A percentile compares a stretch with the other conserved stretches of the same genome.
Conservation (phyloP, 2,888 invertebrate species). For the Oscheius sp. region DNA sequence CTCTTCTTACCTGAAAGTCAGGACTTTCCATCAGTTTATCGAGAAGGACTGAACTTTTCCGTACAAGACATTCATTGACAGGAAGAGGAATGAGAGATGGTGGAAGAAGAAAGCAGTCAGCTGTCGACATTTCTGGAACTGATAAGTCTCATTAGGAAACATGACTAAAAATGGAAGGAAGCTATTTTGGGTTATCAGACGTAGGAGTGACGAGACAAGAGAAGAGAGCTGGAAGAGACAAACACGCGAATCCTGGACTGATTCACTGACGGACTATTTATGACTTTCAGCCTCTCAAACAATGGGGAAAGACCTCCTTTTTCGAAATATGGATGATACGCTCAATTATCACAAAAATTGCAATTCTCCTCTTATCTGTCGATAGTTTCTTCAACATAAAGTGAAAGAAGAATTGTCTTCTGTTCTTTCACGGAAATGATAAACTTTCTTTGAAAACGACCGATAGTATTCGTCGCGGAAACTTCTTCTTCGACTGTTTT, state of each 20-base stretch:
- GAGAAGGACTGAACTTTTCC: slow-evolving; percentile 10
- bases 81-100: slow-evolving; percentile 8
- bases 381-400: no score
- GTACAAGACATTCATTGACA: slow-evolving; percentile 14
- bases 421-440: no score
- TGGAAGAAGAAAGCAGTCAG: slow-evolving; percentile 16
- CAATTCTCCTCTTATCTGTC: no score
- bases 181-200: slow-evolving; percentile 9
- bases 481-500: no score
- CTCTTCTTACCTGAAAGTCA: slow-evolving; percentile 25
- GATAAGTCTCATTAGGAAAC: not conserved
- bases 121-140: slow-evolving; percentile 4
- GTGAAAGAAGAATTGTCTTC: no score
- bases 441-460: no score
- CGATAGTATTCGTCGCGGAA: no score
- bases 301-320: no score
- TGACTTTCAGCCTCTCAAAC: not conserved
- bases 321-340: no score
- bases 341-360: no score
- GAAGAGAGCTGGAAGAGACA: not conserved
- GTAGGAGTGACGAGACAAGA: slow-evolving; percentile 12
- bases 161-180: slow-evolving; percentile 1
- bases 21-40: slow-evolving; percentile 16
- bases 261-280: not conserved
- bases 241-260: slow-evolving; percentile 1